Base-by-base conservation (phyloP, 2,113 vertebrate genomes). In the Lepus americanus region DNA sequence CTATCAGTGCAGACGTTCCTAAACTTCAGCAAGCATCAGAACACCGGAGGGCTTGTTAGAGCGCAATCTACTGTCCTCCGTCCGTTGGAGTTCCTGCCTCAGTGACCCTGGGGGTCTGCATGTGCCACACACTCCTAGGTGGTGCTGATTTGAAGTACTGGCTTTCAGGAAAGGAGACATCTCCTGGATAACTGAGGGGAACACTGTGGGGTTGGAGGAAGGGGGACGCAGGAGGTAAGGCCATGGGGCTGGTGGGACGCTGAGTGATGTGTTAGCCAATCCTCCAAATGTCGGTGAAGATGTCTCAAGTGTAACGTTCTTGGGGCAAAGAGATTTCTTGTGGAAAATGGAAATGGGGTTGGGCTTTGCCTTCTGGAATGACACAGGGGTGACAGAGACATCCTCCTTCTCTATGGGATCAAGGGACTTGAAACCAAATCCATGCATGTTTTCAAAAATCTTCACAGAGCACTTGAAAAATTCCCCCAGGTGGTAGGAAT, bases 361-460 rank as follows among this genome's bases (percentile, higher is more conserved):
- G 69, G 89, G 23, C 17, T 79, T 29, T 83, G 51, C 31, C 85
- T 94, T 94, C 87, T 69, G 22, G 25, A 25, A 44, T 31, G 72
- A 87, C 13, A 14, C 1, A 9, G 23, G 33, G 16, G 20, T 92
- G 29, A 79, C 49, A 79, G 3, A 81, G 31, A 69, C n/a, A 66
- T 76, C 5, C 36, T 7, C 13, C 49, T 44, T 59, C 55, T 59
- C 55, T 19, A 59, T 13, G 59, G 25, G 53, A n/a, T 22, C 20
- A 69, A 36, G 11, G n/a, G 59, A 82, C 49, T 44, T 69, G 44
- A 51, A 77, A 77, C 9, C 33, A 78, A 91, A 78, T 4, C 25
- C 39, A 22, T 16, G n/a, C 25, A 55, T 12, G 44, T 20, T 84
- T 87, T 92, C 85, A 89, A 55, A 94, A 80, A n/a, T 87, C 72